Percentiles rank a stretch among this genome's conserved stretches.
phyloP scores from a whole-genome alignment of 2,797 vertebrate species.

The Aphelocoma californica region DNA sequence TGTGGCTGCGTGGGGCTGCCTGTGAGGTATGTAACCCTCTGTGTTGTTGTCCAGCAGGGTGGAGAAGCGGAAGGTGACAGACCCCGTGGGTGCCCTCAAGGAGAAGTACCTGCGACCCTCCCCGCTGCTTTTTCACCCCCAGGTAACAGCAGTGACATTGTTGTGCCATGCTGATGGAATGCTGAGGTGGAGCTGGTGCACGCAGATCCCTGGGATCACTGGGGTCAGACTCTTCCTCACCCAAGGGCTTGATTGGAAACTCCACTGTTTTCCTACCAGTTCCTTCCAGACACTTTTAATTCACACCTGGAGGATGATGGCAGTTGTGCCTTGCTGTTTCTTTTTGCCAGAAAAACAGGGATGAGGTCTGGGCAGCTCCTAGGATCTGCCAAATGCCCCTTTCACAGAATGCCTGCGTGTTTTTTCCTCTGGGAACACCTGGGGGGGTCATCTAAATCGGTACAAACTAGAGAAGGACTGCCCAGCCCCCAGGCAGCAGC shows the following conservation, averaged over 20 bases:
- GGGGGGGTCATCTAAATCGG: background rate
- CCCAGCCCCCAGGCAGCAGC: background rate
- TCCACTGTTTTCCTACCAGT: background rate
- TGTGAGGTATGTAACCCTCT: conserved; percentile 92
- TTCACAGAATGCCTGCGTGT: fast-evolving
- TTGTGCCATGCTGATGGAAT: fast-evolving
- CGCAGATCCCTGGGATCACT: background rate
- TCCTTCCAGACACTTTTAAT: background rate
- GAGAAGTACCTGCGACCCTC: conserved; percentile 95
- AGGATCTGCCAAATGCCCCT: background rate
- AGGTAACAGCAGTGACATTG: conserved; percentile 75
- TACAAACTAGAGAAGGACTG: background rate
- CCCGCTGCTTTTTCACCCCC: conserved; percentile 93
- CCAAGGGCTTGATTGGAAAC: background rate
- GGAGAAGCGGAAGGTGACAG: conserved; percentile 98
- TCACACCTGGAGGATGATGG: background rate
- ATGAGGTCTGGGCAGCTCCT: background rate
- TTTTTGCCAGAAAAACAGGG: background rate
- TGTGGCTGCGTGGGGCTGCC: background rate
- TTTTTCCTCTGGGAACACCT: background rate
- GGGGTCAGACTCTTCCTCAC: background rate
- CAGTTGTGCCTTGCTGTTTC: background rate
- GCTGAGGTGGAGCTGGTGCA: background rate
- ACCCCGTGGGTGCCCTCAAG: conserved; percentile 94
- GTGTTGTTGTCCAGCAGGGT: conserved; percentile 99